These are phyloP conservation scores for Mycetomoellerius zeteki DNA, from an alignment of 1,140 invertebrate species.

Conservation along the genomic window DNA sequence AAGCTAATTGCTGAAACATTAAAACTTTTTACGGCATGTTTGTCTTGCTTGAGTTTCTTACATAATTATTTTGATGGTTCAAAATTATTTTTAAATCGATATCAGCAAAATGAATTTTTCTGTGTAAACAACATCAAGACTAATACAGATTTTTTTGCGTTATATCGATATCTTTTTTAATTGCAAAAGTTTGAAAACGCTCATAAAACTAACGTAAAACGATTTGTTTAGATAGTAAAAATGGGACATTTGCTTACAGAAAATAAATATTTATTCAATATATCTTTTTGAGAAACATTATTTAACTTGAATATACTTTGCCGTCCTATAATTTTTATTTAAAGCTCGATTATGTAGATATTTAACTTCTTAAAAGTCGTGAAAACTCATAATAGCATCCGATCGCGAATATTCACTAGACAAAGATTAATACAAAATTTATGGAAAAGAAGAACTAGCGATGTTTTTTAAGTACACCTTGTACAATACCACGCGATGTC, in stretches of 20 bases:
- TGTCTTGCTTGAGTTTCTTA: too few species aligned
- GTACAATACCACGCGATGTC: neutral
- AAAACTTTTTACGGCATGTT: too few species aligned
- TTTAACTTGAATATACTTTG: neutral
- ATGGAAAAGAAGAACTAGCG: neutral
- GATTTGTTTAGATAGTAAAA: too few species aligned
- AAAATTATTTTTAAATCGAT: too few species aligned
- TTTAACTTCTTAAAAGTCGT: conserved; percentile 13
- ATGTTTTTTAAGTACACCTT: neutral
- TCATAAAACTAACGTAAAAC: neutral
- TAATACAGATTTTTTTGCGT: too few species aligned
- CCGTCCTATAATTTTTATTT: neutral
- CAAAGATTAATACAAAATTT: neutral
- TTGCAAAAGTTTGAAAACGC: neutral
- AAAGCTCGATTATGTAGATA: neutral
- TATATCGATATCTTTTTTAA: neutral
- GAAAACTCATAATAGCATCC: neutral
- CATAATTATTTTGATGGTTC: too few species aligned
- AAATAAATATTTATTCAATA: too few species aligned
- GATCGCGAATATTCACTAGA: neutral
- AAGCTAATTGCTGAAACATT: too few species aligned
- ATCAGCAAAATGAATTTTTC: too few species aligned
- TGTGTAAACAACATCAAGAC: too few species aligned
- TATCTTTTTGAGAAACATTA: neutral
- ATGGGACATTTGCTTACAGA: too few species aligned